Evolutionary conservation across 2,113 vertebrate genomes (phyloP).

Genomic region (Oncorhynchus gorbuscha): DNA sequence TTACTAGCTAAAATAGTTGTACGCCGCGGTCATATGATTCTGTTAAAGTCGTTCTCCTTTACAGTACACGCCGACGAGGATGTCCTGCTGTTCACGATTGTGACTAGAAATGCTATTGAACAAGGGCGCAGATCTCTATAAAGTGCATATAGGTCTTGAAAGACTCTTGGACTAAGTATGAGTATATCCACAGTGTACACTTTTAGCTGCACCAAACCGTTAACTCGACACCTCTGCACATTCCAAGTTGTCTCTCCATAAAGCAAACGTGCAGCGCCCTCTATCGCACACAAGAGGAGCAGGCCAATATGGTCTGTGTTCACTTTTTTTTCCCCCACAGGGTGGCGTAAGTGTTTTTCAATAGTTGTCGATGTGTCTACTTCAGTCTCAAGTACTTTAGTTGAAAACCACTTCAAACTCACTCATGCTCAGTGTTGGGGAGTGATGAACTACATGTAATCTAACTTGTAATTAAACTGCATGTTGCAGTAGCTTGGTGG

Average conservation of each 20-base stretch:
- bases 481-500: no score
- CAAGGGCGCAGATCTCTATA: neutral
- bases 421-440: no score
- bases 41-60: slow-evolving; percentile 45
- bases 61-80: slow-evolving; percentile 56
- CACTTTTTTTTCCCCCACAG: no score
- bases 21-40: slow-evolving; percentile 53
- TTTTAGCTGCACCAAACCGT: slow-evolving; percentile 18
- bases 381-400: no score
- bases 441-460: no score
- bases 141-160: neutral
- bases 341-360: no score
- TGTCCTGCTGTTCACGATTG: slow-evolving; percentile 30
- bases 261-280: slow-evolving; percentile 24
- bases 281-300: slow-evolving; percentile 33
- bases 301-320: no score
- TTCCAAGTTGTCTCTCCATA: slow-evolving; percentile 8
- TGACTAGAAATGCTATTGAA: neutral
- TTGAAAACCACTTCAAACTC: no score
- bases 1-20: slow-evolving; percentile 15
- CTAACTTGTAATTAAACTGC: no score
- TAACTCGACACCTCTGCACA: slow-evolving; percentile 2
- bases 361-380: no score
- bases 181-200: neutral
- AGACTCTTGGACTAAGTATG: neutral